These are phyloP conservation scores for Sphaerodactylus townsendi DNA, from an alignment of 2,113 vertebrate genomes.

Conservation along the genomic window DNA sequence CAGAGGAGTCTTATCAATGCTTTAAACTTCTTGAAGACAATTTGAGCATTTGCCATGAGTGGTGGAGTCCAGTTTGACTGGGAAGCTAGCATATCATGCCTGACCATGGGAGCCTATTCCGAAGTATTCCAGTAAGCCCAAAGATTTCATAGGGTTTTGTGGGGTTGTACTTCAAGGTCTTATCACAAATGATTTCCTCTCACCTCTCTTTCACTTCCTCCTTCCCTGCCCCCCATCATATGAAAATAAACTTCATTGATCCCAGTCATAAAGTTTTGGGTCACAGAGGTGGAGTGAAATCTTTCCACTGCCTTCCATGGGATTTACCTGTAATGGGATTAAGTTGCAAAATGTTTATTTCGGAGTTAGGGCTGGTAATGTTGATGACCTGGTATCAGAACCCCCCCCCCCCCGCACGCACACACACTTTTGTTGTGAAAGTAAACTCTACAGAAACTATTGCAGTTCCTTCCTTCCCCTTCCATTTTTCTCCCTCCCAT, in stretches of 20 bases:
- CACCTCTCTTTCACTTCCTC: too few species aligned
- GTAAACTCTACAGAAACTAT: neutral
- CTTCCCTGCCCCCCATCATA: neutral
- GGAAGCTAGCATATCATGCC: too few species aligned
- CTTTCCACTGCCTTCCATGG: neutral
- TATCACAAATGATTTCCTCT: neutral
- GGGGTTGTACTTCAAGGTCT: too few species aligned
- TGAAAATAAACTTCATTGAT: neutral
- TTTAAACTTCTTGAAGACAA: neutral
- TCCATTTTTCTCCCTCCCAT: neutral
- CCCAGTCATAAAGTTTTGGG: neutral
- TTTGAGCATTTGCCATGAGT: neutral
- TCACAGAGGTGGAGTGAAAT: neutral
- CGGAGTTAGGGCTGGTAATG: neutral
- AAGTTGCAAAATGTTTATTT: neutral
- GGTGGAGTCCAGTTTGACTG: neutral
- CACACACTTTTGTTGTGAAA: neutral
- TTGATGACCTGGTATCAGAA: neutral
- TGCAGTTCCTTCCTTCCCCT: neutral
- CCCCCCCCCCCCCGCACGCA: too few species aligned
- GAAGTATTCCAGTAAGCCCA: too few species aligned
- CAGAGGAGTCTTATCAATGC: neutral
- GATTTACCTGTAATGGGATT: neutral
- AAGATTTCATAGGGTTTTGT: too few species aligned
- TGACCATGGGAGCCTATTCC: too few species aligned